These are phyloP conservation scores for Spialia ferax DNA, from an alignment of 2,888 invertebrate species.

Conservation along the genomic window DNA sequence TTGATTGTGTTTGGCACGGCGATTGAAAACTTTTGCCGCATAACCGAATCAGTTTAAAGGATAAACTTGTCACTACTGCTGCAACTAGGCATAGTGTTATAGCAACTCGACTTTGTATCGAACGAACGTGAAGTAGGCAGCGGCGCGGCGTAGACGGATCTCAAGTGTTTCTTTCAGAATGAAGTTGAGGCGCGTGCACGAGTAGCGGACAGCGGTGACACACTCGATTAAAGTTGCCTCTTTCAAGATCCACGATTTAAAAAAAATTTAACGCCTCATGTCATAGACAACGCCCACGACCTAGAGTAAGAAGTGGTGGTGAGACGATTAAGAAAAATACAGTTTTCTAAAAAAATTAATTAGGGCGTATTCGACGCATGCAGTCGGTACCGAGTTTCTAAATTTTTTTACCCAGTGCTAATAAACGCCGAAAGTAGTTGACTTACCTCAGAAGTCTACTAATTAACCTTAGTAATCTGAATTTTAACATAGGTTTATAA, in stretches of 20 bases:
- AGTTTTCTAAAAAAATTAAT: too few relatives aligned
- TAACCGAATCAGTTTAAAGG: slow-evolving; percentile 21
- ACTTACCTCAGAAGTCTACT: too few relatives aligned
- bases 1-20: not conserved
- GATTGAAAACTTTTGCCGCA: slow-evolving; percentile 10
- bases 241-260: slow-evolving; percentile 36
- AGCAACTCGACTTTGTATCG: slow-evolving; percentile 35
- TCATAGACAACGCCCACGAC: slow-evolving; percentile 28
- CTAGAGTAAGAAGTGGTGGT: too few relatives aligned
- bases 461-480: too few relatives aligned
- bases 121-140: slow-evolving; percentile 54
- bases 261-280: slow-evolving; percentile 38
- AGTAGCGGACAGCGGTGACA: slow-evolving; percentile 55
- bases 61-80: slow-evolving; percentile 25
- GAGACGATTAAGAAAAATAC: too few relatives aligned
- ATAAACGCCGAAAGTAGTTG: too few relatives aligned
- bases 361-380: too few relatives aligned
- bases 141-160: slow-evolving; percentile 73
- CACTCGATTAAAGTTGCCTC: slow-evolving; percentile 45
- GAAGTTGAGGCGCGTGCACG: slow-evolving; percentile 77
- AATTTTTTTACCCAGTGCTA: too few relatives aligned
- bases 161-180: slow-evolving; percentile 76
- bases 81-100: slow-evolving; percentile 28
- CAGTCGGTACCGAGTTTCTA: too few relatives aligned
- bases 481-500: too few relatives aligned